Percentiles rank a stretch among this genome's conserved stretches.
Evolutionary conservation across 1,140 invertebrate genomes (phyloP).

Genomic region (Panagrolaimus sp.): DNA sequence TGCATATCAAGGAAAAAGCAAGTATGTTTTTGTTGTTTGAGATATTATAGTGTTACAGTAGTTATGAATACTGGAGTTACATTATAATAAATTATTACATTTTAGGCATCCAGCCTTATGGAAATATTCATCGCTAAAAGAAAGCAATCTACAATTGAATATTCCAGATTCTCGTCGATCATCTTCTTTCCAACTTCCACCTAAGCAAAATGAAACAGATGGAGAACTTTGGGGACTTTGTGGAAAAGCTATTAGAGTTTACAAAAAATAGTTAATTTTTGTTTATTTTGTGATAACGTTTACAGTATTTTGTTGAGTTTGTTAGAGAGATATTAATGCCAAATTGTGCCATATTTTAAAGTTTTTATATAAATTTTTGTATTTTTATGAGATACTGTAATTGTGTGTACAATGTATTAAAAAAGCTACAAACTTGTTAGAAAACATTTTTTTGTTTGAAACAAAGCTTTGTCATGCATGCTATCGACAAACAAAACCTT

Average conservation of each 20-base stretch:
- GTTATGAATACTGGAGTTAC: not conserved
- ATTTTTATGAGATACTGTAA: no score
- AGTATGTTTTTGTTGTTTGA: conserved; percentile 25
- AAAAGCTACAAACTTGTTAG: no score
- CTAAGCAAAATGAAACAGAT: not conserved
- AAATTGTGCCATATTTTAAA: no score
- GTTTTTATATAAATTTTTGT: no score
- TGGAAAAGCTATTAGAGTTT: not conserved
- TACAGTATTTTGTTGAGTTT: no score
- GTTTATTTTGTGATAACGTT: no score
- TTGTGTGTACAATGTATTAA: no score
- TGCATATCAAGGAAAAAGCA: conserved; percentile 44
- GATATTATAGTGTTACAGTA: not conserved
- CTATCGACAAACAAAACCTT: no score
- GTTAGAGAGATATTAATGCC: no score
- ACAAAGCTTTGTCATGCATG: no score
- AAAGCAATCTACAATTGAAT: conserved; percentile 35
- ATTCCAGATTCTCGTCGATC: conserved; percentile 16
- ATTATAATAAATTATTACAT: conserved; percentile 1
- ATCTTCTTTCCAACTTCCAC: conserved; percentile 20
- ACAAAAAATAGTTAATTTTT: no score
- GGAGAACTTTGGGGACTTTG: not conserved
- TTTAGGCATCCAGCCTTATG: conserved; percentile 39
- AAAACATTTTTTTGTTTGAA: no score
- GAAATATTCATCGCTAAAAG: conserved; percentile 22